Evolutionary conservation across 2,113 vertebrate species (phyloP), one percentile per base, ranked within the genome.

Genomic region (Gallinago undulata): DNA sequence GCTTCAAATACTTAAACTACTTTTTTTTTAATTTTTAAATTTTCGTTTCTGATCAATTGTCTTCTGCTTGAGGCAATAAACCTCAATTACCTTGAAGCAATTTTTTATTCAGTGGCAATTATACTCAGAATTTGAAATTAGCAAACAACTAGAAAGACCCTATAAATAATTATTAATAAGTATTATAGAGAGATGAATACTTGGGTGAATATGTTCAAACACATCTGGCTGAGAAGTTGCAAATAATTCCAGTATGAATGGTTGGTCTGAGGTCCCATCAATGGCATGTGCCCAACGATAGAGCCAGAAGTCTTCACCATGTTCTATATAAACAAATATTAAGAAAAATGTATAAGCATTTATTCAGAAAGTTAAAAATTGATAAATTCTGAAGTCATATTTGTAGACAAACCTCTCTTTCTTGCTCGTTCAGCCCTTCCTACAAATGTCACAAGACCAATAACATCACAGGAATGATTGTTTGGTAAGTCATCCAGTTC

Each of bases 231-330:
- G 99, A 84, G 99, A 99, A 68, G 98, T 98, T 64, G 99, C 98
- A 98, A 99, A 99, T 66, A 99, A 96, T 97, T 99, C 98, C 95
- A 99, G 93, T 81, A 99, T 98, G 89, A 99, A 99, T 7, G 99
- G 99, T 2, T 97, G 95, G 7, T 98, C 93, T 43, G 98, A 98
- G 24, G 99, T 99, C 60, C 98, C 98, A 19, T 99, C 99, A 86
- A 98, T 91, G 21, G 98, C 97, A 41, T 99, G 99, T 64, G 98
- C 98, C 99, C 99, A 99, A 41, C 99, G 98, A 96, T 99, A 98
- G 1, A 98, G 98, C 99, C 98, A 99, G 97, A 98, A 99, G 78
- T 99, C 99, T 96, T 99, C 99, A 88, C 94, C 85, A 11, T 85
- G 91, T 62, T 98, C 99, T 99, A 51, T 25, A 95, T 43, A 64